These are phyloP conservation scores for Tinamus guttatus DNA, from an alignment of 2,113 vertebrate genomes.

Conservation along the genomic window DNA sequence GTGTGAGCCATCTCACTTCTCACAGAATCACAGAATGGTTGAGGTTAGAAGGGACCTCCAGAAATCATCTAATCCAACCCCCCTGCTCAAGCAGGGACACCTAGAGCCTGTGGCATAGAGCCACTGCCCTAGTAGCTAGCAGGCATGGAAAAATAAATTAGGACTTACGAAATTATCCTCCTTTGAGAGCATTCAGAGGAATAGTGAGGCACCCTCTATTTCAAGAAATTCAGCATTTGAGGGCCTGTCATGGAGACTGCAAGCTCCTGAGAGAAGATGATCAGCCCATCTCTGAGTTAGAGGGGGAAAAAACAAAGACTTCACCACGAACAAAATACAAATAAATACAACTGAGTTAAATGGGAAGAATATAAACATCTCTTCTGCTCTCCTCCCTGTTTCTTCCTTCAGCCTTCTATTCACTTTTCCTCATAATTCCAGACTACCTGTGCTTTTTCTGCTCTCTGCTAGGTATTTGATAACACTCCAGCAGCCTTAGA, in stretches of 20 bases:
- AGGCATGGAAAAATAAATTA: background rate
- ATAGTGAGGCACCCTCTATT: background rate
- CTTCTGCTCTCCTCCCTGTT: background rate
- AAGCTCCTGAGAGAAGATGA: background rate
- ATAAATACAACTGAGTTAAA: background rate
- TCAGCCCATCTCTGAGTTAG: background rate
- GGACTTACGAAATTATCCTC: background rate
- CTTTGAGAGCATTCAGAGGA: background rate
- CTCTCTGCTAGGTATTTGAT: constrained; percentile 89
- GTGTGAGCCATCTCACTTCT: background rate
- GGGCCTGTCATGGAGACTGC: background rate
- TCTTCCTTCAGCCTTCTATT: background rate
- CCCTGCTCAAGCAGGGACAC: too few relatives aligned
- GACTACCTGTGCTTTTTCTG: background rate
- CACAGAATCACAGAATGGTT: too few relatives aligned
- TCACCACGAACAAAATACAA: background rate
- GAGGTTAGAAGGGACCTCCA: too few relatives aligned
- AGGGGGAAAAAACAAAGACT: background rate
- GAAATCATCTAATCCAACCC: too few relatives aligned
- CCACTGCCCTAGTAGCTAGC: background rate
- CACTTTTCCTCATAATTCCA: background rate
- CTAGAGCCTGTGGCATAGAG: too few relatives aligned
- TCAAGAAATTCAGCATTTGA: background rate
- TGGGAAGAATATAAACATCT: background rate
- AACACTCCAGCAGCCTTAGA: constrained; percentile 94